Evolutionary conservation across 2,888 invertebrate species (phyloP), one percentile per base, ranked within the genome.

Genomic region (Anoncus sp.): DNA sequence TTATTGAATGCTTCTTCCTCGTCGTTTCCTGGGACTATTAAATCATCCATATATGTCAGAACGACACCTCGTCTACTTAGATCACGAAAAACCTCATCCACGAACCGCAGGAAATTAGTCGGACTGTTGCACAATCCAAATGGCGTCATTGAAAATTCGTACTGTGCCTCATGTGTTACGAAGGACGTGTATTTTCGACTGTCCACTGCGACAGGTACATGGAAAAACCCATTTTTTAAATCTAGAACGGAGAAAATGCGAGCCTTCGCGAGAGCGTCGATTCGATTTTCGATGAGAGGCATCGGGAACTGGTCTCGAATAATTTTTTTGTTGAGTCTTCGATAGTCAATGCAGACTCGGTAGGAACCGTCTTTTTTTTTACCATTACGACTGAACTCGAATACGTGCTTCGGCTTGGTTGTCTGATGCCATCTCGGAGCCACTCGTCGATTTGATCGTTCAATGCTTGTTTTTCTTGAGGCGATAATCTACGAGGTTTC

Each of bases 311-410:
- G 53, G 65, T 85, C 84, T 24, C 81, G 75, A 2, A 79, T 45
- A 7, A 82, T 82, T 27, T 75, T 77, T 22, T 69, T 57, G 31
- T 85, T 85, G 0, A 85, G 31, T 6, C 59, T 63, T 10, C 83
- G 22, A 67, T 80, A 86, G 59, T 85, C 84, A 0, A 85, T 70
- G 59, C 84, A 85, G 1, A 86, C 75, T 9, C 85, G 75, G 14
- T 62, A 43, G 1, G 67, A 60, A 5, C 82, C 83, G 40, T 82
- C 73, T 55, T 83, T 84, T 63, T 85, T 83, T n/a, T 22, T 3
- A 81, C 80, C 10, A 84, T 74, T 0, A 85, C 80, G 0, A 82
- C 79, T 12, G 69, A 80, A 57, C 81, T 83, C 4, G 79, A 47
- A 74, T 76, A 83, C 1, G 77, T 70, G n/a, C 79, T 82, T 18